Percentiles rank a stretch among this genome's conserved stretches.
These are phyloP conservation scores for Acridotheres tristis DNA, from an alignment of 2,797 vertebrate genomes.

Conservation along the genomic window DNA sequence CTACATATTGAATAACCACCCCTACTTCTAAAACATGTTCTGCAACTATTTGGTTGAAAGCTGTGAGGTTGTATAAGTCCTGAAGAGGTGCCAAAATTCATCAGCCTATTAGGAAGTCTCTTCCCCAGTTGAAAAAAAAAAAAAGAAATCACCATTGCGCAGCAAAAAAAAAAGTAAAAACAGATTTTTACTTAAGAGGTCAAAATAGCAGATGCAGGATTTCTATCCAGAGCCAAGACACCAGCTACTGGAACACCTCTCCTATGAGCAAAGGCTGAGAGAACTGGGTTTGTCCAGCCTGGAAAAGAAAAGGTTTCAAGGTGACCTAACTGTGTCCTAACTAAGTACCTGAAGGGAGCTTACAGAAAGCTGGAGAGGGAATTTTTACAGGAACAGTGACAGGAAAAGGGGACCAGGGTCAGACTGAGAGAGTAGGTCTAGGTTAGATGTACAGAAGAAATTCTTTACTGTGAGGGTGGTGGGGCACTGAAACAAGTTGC, in stretches of 20 bases:
- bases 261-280: not conserved
- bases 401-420: not conserved
- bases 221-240: not conserved
- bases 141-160: fast-evolving
- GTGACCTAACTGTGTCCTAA: not conserved
- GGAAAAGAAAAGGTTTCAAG: not conserved
- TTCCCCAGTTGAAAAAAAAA: not conserved
- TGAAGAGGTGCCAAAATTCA: not conserved
- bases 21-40: not conserved
- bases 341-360: not conserved
- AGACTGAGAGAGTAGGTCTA: not conserved
- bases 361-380: not conserved
- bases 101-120: not conserved
- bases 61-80: not conserved
- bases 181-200: not conserved
- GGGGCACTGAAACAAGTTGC: not conserved
- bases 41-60: not conserved
- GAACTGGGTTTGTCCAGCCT: not conserved
- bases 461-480: not conserved
- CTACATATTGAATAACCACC: not conserved
- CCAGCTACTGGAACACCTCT: not conserved
- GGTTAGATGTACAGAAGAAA: not conserved
- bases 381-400: not conserved
- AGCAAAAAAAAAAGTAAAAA: not conserved
- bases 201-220: not conserved